Evolutionary conservation across 2,797 vertebrate genomes (phyloP).

Genomic region (Hippocampus kuda): DNA sequence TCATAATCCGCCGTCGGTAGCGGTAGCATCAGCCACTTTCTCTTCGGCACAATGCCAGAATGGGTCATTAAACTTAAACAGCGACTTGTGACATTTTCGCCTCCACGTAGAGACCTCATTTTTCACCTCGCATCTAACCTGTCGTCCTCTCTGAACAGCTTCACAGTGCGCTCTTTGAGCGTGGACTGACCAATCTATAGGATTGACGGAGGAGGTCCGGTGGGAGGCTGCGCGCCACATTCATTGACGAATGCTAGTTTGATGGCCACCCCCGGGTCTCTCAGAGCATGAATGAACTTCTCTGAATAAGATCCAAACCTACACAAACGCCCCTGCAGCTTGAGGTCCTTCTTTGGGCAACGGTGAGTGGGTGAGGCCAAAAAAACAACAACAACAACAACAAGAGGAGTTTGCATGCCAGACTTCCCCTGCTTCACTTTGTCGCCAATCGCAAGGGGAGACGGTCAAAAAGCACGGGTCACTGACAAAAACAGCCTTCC

Average conservation of each 20-base stretch:
- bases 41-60: conserved; percentile 31
- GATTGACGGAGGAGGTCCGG: conserved; percentile 49
- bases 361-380: conserved; percentile 57
- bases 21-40: conserved; percentile 33
- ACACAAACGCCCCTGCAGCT: conserved; percentile 61
- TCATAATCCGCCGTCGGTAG: conserved; percentile 39
- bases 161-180: conserved; percentile 35
- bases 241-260: conserved; percentile 60
- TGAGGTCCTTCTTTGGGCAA: conserved; percentile 48
- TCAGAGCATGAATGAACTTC: conserved; percentile 69
- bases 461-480: conserved; percentile 53
- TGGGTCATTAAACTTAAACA: conserved; percentile 35
- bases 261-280: conserved; percentile 66
- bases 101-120: conserved; percentile 42
- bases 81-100: conserved; percentile 27
- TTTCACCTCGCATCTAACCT: conserved; percentile 51
- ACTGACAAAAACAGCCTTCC: conserved; percentile 48
- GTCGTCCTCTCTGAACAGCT: conserved; percentile 40
- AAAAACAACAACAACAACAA: conserved; percentile 40
- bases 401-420: conserved; percentile 48
- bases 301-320: conserved; percentile 68
- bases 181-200: conserved; percentile 45
- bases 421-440: conserved; percentile 36
- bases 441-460: conserved; percentile 49
- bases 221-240: conserved; percentile 49